Evolutionary conservation across 2,113 vertebrate genomes (phyloP).

Genomic region (Isichthys henryi): DNA sequence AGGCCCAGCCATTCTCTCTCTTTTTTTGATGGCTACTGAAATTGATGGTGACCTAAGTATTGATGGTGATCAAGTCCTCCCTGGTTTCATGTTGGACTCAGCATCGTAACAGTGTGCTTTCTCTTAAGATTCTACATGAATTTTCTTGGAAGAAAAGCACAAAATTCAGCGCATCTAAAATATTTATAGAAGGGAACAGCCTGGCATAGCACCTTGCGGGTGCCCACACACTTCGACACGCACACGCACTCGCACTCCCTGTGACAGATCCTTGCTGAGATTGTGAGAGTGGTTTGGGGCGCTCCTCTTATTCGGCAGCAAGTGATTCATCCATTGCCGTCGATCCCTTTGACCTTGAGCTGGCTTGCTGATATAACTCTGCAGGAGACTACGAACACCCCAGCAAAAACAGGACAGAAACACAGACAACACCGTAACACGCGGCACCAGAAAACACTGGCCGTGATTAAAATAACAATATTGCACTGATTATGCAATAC

Average conservation of each 20-base stretch:
- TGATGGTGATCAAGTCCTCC: neutral
- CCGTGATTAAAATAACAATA: neutral
- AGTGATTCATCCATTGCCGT: constrained; percentile 11
- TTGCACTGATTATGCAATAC: neutral
- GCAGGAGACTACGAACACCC: neutral
- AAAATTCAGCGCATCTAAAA: neutral
- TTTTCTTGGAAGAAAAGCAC: neutral
- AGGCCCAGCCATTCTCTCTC: neutral
- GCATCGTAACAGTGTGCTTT: neutral
- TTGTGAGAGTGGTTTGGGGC: neutral
- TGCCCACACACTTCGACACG: neutral
- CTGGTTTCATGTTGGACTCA: neutral
- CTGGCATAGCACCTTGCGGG: neutral
- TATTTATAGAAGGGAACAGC: constrained; percentile 2
- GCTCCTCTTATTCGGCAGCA: neutral
- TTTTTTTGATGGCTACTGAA: neutral
- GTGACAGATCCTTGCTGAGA: neutral
- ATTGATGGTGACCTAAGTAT: no score
- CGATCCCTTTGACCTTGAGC: constrained; percentile 10
- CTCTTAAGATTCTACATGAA: neutral
- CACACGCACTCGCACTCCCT: neutral
- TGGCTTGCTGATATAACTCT: neutral
- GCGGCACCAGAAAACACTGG: neutral
- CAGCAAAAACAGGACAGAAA: neutral
- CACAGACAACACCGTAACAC: neutral